Conservation (phyloP, 2,797 vertebrate species). For the Sebastes kiyomatsui region DNA sequence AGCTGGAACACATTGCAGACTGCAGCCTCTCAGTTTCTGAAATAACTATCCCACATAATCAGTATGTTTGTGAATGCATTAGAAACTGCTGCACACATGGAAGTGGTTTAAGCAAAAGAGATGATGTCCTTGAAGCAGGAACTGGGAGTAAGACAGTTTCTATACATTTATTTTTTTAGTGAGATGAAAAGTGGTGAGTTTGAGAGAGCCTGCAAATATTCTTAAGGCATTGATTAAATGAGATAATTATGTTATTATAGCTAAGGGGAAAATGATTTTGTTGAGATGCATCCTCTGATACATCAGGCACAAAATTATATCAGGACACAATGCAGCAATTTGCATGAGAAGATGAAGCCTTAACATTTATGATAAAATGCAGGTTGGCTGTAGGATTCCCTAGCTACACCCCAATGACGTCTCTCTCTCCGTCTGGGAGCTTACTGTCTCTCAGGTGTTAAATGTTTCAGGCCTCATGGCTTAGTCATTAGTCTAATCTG, state of each 20-base stretch:
- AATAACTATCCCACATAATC: neutral
- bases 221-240: neutral
- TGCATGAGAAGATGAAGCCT: neutral
- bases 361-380: neutral
- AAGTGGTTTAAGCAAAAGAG: neutral
- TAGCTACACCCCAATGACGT: neutral
- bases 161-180: neutral
- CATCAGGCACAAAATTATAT: neutral
- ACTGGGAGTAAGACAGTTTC: neutral
- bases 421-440: conserved; percentile 6
- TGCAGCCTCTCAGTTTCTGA: neutral
- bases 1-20: neutral
- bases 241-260: neutral
- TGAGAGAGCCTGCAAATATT: neutral
- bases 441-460: conserved; percentile 25
- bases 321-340: neutral
- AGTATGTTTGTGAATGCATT: neutral
- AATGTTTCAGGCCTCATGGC: conserved; percentile 11
- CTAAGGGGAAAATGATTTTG: neutral
- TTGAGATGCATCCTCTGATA: neutral
- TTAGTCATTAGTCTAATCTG: conserved; percentile 56
- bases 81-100: neutral
- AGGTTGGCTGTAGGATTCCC: neutral
- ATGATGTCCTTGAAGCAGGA: neutral
- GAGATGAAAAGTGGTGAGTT: neutral